phyloP scores from a whole-genome alignment of 37 sponge, comb jelly and placozoan species.

The Cliona cf. orientalis region DNA sequence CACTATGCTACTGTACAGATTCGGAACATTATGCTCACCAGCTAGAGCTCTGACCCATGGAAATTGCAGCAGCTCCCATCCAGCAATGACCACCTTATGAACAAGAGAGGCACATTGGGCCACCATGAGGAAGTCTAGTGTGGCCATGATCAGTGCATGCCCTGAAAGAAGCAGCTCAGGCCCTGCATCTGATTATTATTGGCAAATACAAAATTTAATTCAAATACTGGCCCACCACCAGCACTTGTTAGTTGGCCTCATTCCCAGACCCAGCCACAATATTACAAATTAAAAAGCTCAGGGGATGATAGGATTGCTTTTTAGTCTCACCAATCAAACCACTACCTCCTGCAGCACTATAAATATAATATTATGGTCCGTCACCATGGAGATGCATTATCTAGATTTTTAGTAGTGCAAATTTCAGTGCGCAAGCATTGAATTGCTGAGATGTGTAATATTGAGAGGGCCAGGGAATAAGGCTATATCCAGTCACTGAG shows the following conservation, averaged over 20 bases:
- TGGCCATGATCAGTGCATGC: slow-evolving; percentile 60
- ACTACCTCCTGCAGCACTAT: too few relatives aligned
- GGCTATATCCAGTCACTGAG: background rate
- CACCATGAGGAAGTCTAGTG: slow-evolving; percentile 80
- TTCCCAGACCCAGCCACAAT: background rate
- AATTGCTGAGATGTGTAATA: too few relatives aligned
- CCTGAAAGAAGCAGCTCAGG: slow-evolving; percentile 74
- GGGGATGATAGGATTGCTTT: too few relatives aligned
- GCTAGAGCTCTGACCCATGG: slow-evolving; percentile 68
- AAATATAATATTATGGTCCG: too few relatives aligned
- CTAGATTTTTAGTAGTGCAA: too few relatives aligned
- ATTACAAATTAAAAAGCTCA: too few relatives aligned
- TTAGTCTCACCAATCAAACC: too few relatives aligned
- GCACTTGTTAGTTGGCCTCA: background rate
- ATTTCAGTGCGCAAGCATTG: too few relatives aligned
- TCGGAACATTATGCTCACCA: slow-evolving; percentile 2
- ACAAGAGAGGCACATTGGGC: slow-evolving; percentile 85
- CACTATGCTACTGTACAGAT: background rate
- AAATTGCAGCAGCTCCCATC: slow-evolving; percentile 73
- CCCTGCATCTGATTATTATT: slow-evolving; percentile 35
- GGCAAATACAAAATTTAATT: background rate
- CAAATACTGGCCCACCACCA: background rate
- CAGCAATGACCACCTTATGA: slow-evolving; percentile 64
- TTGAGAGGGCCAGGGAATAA: too few relatives aligned
- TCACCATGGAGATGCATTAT: too few relatives aligned